phyloP scores from a whole-genome alignment of 2,888 invertebrate genomes.

The Liopterus haemorrhoidalis region DNA sequence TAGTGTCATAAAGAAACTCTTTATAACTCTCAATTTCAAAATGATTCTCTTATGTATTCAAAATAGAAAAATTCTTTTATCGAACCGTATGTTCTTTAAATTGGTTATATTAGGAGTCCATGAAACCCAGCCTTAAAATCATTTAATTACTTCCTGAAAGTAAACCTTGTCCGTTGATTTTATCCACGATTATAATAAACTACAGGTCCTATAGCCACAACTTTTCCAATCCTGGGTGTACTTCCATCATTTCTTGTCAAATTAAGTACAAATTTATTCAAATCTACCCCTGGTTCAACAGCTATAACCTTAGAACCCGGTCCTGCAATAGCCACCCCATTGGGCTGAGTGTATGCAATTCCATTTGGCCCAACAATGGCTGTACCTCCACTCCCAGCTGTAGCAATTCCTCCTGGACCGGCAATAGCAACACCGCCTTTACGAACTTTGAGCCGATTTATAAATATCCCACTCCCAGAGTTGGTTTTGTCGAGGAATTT shows the following conservation, averaged over 20 bases:
- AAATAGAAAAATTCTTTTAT: too few relatives aligned
- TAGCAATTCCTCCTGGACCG: constrained; percentile 75
- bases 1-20: too few relatives aligned
- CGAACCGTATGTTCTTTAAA: too few relatives aligned
- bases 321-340: constrained; percentile 70
- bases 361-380: constrained; percentile 77
- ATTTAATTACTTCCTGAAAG: neutral
- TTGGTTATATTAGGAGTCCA: neutral
- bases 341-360: constrained; percentile 67
- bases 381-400: constrained; percentile 72
- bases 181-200: constrained; percentile 53
- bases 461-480: constrained; percentile 59
- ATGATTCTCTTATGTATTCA: too few relatives aligned
- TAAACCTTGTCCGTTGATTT: neutral
- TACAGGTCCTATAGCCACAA: constrained; percentile 69
- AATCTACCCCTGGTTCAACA: constrained; percentile 56
- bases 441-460: constrained; percentile 62
- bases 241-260: constrained; percentile 37
- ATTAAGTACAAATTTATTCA: constrained; percentile 50
- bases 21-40: too few relatives aligned
- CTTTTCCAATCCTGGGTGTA: constrained; percentile 56
- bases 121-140: neutral
- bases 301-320: constrained; percentile 66
- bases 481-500: constrained; percentile 41
- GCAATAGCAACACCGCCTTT: constrained; percentile 75